A percentile compares a stretch with the other conserved stretches of the same genome.
These are phyloP conservation scores for Plectropomus leopardus DNA, from an alignment of 2,113 vertebrate species.

Conservation along the genomic window DNA sequence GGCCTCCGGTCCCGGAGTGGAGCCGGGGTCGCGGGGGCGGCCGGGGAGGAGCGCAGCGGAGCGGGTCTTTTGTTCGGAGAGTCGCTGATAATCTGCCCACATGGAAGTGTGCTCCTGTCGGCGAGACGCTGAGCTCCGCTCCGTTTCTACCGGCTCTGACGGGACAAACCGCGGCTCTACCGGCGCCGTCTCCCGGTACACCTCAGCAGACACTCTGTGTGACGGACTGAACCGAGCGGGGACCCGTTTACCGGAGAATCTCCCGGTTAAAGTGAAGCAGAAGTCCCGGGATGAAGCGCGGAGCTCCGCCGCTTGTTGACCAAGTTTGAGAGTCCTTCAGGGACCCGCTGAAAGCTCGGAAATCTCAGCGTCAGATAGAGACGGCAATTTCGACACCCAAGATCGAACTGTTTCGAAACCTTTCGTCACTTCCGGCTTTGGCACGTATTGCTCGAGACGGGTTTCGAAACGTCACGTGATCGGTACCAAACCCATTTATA, in stretches of 20 bases:
- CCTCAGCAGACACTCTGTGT: not conserved
- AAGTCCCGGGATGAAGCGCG: conserved; percentile 37
- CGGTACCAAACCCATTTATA: no score
- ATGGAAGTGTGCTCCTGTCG: conserved; percentile 34
- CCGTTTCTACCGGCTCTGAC: no score
- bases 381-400: no score
- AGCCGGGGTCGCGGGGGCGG: not conserved
- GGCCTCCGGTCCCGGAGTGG: not conserved
- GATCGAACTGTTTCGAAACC: no score
- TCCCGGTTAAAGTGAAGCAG: conserved; percentile 34
- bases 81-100: conserved; percentile 79
- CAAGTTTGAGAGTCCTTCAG: conserved; percentile 84
- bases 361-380: not conserved
- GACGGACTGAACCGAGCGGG: conserved; percentile 13
- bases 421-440: no score
- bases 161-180: no score
- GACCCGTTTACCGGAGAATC: no score
- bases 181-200: not conserved
- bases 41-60: not conserved
- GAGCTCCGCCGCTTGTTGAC: conserved; percentile 78
- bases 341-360: conserved; percentile 59
- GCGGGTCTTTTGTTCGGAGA: conserved; percentile 71
- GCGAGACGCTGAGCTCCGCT: no score
- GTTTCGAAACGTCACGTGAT: no score
- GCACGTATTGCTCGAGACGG: no score